Percentiles rank a stretch among this genome's conserved stretches.
phyloP scores from a whole-genome alignment of 2,797 vertebrate species.

The Peromyscus nudipes region DNA sequence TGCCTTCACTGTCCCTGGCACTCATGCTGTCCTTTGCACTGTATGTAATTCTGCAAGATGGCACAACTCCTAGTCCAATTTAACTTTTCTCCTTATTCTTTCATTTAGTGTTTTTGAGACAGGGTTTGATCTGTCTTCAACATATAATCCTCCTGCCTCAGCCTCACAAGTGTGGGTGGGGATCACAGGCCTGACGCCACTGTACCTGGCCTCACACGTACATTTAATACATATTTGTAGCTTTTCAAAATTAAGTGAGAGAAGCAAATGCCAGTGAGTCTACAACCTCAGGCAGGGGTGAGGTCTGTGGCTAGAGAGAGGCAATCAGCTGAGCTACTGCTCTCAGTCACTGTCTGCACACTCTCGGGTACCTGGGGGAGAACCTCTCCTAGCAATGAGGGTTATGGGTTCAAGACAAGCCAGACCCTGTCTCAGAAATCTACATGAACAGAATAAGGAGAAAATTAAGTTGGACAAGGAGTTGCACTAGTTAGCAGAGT shows the following conservation, averaged over 20 bases:
- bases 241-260: conserved; percentile 41
- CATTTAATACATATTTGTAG: not conserved
- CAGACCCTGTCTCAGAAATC: not conserved
- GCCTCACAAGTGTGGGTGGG: not conserved
- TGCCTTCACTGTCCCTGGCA: not conserved
- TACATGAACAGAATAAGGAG: not conserved
- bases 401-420: not conserved
- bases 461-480: not conserved
- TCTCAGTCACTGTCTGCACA: not conserved
- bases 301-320: not conserved
- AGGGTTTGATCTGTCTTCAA: not conserved
- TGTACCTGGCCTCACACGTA: not conserved
- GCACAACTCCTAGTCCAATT: not conserved
- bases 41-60: not conserved
- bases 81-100: not conserved
- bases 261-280: not conserved
- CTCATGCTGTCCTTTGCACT: not conserved
- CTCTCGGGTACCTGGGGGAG: not conserved
- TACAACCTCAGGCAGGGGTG: not conserved
- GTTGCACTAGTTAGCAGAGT: not conserved
- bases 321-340: not conserved
- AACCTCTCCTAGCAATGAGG: not conserved
- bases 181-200: not conserved
- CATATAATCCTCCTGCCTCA: not conserved
- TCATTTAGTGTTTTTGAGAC: not conserved